A percentile compares a stretch with the other conserved stretches of the same genome.
Conservation (phyloP, 2,797 vertebrate genomes). For the Danio kyathit region DNA sequence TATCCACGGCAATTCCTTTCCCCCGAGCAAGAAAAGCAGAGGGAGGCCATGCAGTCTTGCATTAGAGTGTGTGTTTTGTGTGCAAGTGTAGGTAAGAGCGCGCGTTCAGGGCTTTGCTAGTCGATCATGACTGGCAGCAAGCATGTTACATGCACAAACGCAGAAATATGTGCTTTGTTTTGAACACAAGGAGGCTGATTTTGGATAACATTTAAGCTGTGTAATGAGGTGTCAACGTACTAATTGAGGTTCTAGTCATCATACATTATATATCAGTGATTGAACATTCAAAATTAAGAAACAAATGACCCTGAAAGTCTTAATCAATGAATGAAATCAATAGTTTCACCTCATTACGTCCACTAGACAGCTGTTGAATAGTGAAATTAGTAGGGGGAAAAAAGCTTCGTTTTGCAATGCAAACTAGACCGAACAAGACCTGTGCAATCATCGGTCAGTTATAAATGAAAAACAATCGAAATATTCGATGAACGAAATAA, state of each 20-base stretch:
- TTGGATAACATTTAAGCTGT: constrained; percentile 34
- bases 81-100: neutral
- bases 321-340: neutral
- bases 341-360: constrained; percentile 13
- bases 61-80: neutral
- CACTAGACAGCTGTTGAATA: neutral
- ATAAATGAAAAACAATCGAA: too few relatives aligned
- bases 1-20: constrained; percentile 41
- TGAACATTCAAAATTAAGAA: neutral
- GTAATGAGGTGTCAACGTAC: neutral
- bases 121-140: neutral
- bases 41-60: constrained; percentile 17
- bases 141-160: neutral
- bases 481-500: too few relatives aligned
- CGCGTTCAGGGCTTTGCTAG: neutral
- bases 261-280: neutral
- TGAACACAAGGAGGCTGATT: neutral
- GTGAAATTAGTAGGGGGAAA: neutral
- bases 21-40: constrained; percentile 35
- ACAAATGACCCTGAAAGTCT: neutral
- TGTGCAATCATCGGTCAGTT: too few relatives aligned
- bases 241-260: constrained; percentile 7
- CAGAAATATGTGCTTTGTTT: neutral
- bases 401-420: neutral
- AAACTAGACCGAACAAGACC: constrained; percentile 24